Conservation (phyloP, 2,797 vertebrate species). For the Otolemur crassicaudatus region DNA sequence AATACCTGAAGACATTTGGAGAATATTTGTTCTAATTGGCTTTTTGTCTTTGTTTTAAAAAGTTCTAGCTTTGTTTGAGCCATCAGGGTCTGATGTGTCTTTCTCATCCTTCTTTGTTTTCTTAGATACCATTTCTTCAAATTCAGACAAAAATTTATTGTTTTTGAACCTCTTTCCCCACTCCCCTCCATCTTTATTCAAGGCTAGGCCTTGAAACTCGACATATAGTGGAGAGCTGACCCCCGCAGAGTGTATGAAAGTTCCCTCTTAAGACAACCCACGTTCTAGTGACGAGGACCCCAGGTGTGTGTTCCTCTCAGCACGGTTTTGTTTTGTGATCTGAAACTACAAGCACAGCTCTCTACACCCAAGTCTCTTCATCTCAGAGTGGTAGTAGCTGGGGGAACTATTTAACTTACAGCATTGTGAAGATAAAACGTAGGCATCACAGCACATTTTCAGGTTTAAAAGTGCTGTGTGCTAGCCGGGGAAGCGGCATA, state of each 20-base stretch:
- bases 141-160: background rate
- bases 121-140: background rate
- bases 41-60: background rate
- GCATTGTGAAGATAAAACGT: background rate
- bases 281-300: background rate
- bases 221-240: background rate
- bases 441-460: background rate
- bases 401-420: background rate
- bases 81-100: background rate
- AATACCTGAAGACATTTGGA: background rate
- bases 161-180: background rate
- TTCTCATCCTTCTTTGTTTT: too few relatives aligned
- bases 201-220: background rate
- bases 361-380: background rate
- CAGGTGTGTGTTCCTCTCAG: background rate
- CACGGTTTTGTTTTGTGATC: background rate
- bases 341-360: background rate
- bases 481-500: too few relatives aligned
- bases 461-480: background rate
- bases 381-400: background rate
- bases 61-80: background rate
- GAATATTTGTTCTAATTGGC: background rate
- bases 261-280: rapidly evolving
- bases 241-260: rapidly evolving
- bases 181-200: background rate